A percentile compares a stretch with the other conserved stretches of the same genome.
Evolutionary conservation across 2,888 invertebrate genomes (phyloP).

Genomic region (Cyclophora albipunctata): DNA sequence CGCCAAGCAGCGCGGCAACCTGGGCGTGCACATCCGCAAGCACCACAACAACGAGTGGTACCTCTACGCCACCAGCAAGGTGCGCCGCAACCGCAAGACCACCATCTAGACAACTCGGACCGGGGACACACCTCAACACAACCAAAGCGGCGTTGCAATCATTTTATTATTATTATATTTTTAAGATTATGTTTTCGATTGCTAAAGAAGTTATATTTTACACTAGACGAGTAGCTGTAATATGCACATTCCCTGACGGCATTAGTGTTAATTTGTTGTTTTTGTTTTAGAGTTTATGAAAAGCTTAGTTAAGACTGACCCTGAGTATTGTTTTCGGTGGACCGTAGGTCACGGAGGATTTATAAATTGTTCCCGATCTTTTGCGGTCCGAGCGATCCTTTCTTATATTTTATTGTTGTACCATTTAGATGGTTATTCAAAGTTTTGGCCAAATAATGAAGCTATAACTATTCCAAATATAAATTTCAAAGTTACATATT

Average conservation of each 20-base stretch:
- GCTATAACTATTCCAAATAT: slow-evolving; percentile 18
- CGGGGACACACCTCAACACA: slow-evolving; percentile 68
- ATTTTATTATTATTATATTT: slow-evolving; percentile 58
- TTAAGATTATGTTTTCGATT: slow-evolving; percentile 39
- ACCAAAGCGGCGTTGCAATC: slow-evolving; percentile 74
- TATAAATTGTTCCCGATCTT: no score
- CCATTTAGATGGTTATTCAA: slow-evolving; percentile 12
- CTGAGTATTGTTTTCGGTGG: slow-evolving; percentile 53
- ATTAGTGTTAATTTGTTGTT: slow-evolving; percentile 66
- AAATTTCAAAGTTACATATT: slow-evolving; percentile 15
- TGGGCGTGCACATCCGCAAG: slow-evolving; percentile 87
- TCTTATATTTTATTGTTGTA: slow-evolving; percentile 9
- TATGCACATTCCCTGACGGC: slow-evolving; percentile 71
- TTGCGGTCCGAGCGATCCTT: slow-evolving; percentile 3
- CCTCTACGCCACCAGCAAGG: slow-evolving; percentile 67
- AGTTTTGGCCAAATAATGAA: slow-evolving; percentile 18
- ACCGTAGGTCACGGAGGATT: slow-evolving; percentile 33
- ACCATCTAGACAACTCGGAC: slow-evolving; percentile 27
- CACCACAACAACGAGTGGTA: slow-evolving; percentile 79
- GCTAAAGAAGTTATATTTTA: slow-evolving; percentile 56
- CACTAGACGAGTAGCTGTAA: slow-evolving; percentile 61
- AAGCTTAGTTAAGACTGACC: slow-evolving; percentile 70
- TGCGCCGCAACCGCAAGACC: slow-evolving; percentile 65
- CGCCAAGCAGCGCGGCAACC: slow-evolving; percentile 87
- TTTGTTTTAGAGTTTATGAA: slow-evolving; percentile 66